These are phyloP conservation scores for Asobara japonica DNA, from an alignment of 1,140 invertebrate species.

Conservation along the genomic window DNA sequence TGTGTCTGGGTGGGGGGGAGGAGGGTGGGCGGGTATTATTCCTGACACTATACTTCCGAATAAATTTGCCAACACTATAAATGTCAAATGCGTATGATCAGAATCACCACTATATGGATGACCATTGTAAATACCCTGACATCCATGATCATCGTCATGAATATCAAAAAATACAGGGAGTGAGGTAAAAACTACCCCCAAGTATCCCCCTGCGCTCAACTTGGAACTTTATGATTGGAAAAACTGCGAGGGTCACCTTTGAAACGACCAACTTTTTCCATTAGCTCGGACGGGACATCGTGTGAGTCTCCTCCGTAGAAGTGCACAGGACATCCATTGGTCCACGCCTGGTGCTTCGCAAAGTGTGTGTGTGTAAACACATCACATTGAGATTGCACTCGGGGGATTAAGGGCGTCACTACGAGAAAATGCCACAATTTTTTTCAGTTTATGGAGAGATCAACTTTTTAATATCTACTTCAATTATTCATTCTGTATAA, in stretches of 20 bases:
- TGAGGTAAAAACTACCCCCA: not conserved
- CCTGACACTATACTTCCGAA: too few relatives aligned
- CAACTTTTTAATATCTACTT: not conserved
- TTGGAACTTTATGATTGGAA: conserved; percentile 47
- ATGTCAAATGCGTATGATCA: too few relatives aligned
- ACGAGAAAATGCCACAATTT: not conserved
- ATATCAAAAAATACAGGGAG: not conserved
- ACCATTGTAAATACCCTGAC: not conserved
- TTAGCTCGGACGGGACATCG: conserved; percentile 32
- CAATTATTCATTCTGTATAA: too few relatives aligned
- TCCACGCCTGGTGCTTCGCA: not conserved
- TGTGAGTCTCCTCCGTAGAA: not conserved
- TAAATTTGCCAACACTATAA: not conserved
- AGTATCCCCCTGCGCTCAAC: conserved; percentile 18
- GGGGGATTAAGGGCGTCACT: conserved; percentile 39
- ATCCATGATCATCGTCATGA: not conserved
- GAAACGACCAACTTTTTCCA: conserved; percentile 45
- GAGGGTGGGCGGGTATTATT: too few relatives aligned
- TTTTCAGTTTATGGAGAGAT: not conserved
- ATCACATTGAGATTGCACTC: conserved; percentile 34
- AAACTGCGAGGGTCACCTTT: conserved; percentile 36
- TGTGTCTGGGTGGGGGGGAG: too few relatives aligned
- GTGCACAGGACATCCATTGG: conserved; percentile 3
- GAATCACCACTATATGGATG: too few relatives aligned
- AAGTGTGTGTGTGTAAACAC: conserved; percentile 16